Evolutionary conservation across 2,888 invertebrate genomes (phyloP).

Genomic region (Caenorhabditis macrosperma): DNA sequence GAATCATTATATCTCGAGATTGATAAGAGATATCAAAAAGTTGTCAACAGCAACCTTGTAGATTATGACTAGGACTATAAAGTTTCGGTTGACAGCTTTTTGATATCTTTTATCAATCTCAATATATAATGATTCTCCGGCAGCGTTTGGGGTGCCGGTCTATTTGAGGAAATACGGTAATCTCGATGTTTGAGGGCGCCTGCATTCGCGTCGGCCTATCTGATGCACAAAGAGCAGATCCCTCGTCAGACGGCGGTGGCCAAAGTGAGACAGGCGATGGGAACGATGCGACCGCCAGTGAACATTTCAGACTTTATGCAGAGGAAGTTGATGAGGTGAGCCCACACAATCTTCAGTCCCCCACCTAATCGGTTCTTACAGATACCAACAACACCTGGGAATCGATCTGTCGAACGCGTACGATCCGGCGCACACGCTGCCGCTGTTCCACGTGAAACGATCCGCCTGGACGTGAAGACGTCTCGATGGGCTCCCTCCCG

Average conservation of each 20-base stretch:
- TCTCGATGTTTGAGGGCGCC: constrained; percentile 75
- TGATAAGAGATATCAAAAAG: too few species aligned
- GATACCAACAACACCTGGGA: constrained; percentile 61
- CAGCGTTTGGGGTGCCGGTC: too few species aligned
- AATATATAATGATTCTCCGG: too few species aligned
- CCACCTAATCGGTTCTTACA: too few species aligned
- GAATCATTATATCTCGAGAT: too few species aligned
- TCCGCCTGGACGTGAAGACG: constrained; percentile 64
- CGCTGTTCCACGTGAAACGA: constrained; percentile 66
- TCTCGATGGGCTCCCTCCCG: neutral
- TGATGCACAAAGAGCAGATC: constrained; percentile 72
- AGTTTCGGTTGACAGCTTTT: too few species aligned
- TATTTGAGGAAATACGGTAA: too few species aligned
- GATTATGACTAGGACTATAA: too few species aligned
- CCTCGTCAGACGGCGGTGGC: constrained; percentile 71
- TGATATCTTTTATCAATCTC: too few species aligned
- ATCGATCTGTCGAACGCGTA: constrained; percentile 56
- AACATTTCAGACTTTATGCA: constrained; percentile 76
- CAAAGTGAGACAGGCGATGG: constrained; percentile 69
- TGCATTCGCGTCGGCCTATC: constrained; percentile 76
- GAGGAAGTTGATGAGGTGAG: constrained; percentile 76
- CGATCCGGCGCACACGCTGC: constrained; percentile 58
- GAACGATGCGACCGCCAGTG: constrained; percentile 74
- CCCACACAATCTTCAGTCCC: too few species aligned
- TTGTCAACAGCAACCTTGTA: too few species aligned